phyloP scores from a whole-genome alignment of 2,797 vertebrate genomes.

The Gorsachius magnificus region DNA sequence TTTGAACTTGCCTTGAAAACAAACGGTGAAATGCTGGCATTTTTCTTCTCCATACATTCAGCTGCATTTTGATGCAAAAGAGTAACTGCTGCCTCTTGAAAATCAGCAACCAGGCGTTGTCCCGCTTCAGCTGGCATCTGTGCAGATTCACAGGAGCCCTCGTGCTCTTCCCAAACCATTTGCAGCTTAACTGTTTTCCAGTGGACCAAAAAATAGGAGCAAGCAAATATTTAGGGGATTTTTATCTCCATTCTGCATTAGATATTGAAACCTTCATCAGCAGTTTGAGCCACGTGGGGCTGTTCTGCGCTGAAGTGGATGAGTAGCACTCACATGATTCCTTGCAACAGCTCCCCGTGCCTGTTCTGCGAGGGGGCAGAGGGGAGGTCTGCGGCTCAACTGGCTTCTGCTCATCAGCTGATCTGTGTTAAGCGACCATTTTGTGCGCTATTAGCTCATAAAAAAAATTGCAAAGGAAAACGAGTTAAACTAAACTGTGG shows the following conservation, averaged over 20 bases:
- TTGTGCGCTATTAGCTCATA: neutral
- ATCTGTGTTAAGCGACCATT: neutral
- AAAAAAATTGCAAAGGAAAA: neutral
- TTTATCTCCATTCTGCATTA: neutral
- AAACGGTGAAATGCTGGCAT: accelerated
- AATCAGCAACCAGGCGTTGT: neutral
- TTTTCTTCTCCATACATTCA: neutral
- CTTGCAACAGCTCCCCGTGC: neutral
- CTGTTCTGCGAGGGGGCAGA: neutral
- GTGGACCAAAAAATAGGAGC: neutral
- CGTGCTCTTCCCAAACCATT: neutral
- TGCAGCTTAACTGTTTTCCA: neutral
- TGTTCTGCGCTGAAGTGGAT: neutral
- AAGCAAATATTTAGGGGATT: neutral
- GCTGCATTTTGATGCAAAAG: neutral
- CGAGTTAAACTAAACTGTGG: neutral
- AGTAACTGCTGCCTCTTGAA: neutral
- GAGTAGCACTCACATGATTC: slow-evolving; percentile 13
- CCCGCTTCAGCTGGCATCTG: neutral
- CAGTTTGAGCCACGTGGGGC: neutral
- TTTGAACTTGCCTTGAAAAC: neutral
- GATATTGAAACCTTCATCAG: neutral
- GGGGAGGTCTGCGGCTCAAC: neutral
- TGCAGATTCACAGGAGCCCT: neutral
- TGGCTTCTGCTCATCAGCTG: neutral